Percentiles rank a stretch among this genome's conserved stretches.
Conservation (phyloP, 1,140 invertebrate genomes). For the Formica selysi region DNA sequence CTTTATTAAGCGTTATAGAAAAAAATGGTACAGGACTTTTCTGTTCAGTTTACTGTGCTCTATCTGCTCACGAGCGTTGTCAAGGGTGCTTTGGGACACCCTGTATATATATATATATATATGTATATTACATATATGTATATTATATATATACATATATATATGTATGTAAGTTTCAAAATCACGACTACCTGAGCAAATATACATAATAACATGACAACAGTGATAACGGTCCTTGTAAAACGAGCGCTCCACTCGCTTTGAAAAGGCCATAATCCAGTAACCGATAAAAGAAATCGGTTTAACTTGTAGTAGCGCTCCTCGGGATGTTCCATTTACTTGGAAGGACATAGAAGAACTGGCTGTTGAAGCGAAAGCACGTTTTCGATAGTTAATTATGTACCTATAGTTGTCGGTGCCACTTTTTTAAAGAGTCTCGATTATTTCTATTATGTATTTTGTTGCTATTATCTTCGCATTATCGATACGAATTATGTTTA, state of each 20-base stretch:
- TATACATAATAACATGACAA: background rate
- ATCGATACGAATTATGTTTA: background rate
- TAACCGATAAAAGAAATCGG: background rate
- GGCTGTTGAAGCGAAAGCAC: background rate
- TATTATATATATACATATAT: no score
- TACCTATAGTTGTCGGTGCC: background rate
- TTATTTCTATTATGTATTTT: background rate
- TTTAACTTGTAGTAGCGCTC: constrained; percentile 9
- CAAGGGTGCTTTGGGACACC: no score
- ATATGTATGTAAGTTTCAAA: no score
- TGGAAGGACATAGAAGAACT: background rate
- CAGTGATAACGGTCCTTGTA: background rate
- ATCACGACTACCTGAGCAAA: background rate
- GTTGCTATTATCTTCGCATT: background rate
- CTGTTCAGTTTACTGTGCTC: no score
- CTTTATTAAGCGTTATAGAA: no score
- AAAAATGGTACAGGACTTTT: no score
- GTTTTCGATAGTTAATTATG: background rate
- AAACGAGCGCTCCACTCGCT: background rate
- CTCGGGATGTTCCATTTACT: constrained; percentile 34
- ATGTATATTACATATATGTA: no score
- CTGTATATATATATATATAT: no score
- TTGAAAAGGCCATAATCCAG: constrained; percentile 14
- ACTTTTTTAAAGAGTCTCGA: background rate
- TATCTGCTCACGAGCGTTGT: no score